A percentile compares a stretch with the other conserved stretches of the same genome.
Conservation (phyloP, 2,888 invertebrate genomes). For the Leptopilina drosophilae region DNA sequence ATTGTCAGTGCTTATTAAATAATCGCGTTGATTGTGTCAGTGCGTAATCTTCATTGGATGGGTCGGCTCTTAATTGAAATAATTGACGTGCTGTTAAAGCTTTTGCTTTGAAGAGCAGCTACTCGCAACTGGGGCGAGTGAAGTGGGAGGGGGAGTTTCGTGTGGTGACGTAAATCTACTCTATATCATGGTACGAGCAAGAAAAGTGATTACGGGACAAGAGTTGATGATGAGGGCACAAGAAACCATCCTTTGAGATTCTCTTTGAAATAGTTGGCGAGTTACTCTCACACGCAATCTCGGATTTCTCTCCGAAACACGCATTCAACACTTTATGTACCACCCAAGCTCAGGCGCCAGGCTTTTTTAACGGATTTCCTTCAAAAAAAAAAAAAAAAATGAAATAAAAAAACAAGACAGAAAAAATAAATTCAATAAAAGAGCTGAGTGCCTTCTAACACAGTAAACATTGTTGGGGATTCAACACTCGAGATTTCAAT, state of each 20-base stretch:
- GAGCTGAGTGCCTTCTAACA: background rate
- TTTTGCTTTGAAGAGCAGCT: background rate
- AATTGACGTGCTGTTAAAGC: conserved; percentile 47
- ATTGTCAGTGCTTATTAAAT: conserved; percentile 26
- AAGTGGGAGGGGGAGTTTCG: background rate
- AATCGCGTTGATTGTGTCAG: conserved; percentile 15
- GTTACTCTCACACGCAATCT: conserved; percentile 9
- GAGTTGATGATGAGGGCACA: background rate
- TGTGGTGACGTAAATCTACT: conserved; percentile 18
- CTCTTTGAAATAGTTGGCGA: background rate
- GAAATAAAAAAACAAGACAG: background rate
- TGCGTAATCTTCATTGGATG: conserved; percentile 17
- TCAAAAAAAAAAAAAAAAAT: background rate
- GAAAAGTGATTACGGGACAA: conserved; percentile 43
- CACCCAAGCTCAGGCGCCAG: background rate
- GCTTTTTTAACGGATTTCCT: background rate
- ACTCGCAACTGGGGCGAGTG: background rate
- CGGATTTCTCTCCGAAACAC: conserved; percentile 2
- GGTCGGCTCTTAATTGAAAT: conserved; percentile 47
- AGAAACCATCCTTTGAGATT: conserved; percentile 9
- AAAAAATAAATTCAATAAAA: background rate
- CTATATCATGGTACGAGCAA: conserved; percentile 35
- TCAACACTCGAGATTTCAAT: background rate
- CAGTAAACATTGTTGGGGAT: background rate
- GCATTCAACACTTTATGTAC: conserved; percentile 4